Conservation (phyloP, 2,888 invertebrate species). For the Cremastobaeus sp. region DNA sequence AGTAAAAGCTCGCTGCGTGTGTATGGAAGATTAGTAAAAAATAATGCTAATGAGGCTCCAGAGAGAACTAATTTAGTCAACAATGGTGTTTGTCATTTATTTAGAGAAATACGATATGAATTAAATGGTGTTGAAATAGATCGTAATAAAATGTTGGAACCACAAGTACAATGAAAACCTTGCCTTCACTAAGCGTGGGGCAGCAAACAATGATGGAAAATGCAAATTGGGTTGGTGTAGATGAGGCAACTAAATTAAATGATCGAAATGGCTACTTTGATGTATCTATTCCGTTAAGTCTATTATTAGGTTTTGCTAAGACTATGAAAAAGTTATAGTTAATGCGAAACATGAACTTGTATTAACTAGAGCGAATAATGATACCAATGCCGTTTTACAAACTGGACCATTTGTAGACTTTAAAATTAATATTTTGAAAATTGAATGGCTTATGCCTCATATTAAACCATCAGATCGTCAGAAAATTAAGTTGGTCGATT, state of each 20-base stretch:
- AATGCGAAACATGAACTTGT: background rate
- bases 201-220: background rate
- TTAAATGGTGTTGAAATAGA: background rate
- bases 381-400: no score
- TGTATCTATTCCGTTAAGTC: background rate
- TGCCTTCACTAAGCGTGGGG: background rate
- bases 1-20: no score
- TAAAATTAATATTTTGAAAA: no score
- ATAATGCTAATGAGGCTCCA: no score
- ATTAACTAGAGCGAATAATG: background rate
- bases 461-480: no score
- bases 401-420: no score
- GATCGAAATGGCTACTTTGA: background rate
- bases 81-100: background rate
- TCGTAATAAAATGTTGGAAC: background rate
- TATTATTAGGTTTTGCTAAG: background rate
- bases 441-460: no score
- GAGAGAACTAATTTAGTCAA: no score
- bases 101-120: background rate
- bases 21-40: no score
- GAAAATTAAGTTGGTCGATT: no score
- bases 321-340: background rate
- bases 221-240: background rate
- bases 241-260: background rate
- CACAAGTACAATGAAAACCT: background rate